A percentile compares a stretch with the other conserved stretches of the same genome.
phyloP scores from a whole-genome alignment of 1,140 invertebrate genomes.

The Zophobas morio region DNA sequence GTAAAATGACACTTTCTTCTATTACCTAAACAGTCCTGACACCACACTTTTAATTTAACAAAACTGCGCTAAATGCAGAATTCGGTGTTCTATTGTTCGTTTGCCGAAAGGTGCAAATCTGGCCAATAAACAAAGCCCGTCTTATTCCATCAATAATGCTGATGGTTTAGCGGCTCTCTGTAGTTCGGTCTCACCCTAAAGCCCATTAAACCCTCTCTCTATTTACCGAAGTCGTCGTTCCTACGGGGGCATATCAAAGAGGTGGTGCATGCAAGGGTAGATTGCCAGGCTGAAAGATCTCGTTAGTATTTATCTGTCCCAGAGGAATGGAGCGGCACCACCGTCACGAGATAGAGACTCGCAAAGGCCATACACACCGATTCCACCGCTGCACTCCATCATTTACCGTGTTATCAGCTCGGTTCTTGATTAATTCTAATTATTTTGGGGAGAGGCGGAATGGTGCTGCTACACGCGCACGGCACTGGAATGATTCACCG shows the following conservation, averaged over 20 bases:
- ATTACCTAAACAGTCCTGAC: no score
- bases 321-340: constrained; percentile 55
- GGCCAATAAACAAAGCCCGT: no score
- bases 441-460: constrained; percentile 56
- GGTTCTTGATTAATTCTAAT: constrained; percentile 62
- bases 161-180: constrained; percentile 2
- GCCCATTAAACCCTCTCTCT: constrained; percentile 38
- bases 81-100: no score
- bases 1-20: no score
- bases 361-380: constrained; percentile 37
- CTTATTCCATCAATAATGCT: constrained; percentile 13
- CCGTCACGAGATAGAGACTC: constrained; percentile 40
- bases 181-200: constrained; percentile 13
- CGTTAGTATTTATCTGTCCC: constrained; percentile 65
- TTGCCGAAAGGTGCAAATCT: no score
- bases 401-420: constrained; percentile 60
- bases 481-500: constrained; percentile 43
- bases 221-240: constrained; percentile 36
- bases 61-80: no score
- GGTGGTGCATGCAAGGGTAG: constrained; percentile 58
- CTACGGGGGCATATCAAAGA: constrained; percentile 38
- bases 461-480: constrained; percentile 13
- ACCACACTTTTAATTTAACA: no score
- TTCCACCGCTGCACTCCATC: constrained; percentile 56
- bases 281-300: constrained; percentile 63